Conservation (phyloP, 1,140 invertebrate species). For the Caerostris extrusa region DNA sequence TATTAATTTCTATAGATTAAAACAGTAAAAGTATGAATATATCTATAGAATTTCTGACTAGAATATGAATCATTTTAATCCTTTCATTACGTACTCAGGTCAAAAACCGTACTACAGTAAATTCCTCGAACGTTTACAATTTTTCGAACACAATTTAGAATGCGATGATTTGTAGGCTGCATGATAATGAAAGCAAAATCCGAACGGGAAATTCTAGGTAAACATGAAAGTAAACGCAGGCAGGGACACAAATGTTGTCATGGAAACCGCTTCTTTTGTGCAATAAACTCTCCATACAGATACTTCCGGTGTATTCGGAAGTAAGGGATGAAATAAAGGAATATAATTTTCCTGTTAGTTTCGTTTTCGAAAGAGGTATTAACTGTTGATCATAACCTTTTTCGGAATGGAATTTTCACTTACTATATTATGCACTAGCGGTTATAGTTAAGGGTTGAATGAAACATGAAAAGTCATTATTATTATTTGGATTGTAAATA, state of each 20-base stretch:
- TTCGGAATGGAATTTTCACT: background rate
- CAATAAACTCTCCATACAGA: background rate
- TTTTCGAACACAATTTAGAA: background rate
- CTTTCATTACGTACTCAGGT: background rate
- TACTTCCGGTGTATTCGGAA: constrained; percentile 2
- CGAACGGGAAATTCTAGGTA: background rate
- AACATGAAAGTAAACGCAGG: background rate
- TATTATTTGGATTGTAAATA: background rate
- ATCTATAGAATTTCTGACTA: no score
- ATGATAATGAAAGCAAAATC: background rate
- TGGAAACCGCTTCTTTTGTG: constrained; percentile 8
- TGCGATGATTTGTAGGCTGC: background rate
- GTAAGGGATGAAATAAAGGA: no score
- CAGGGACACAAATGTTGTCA: background rate
- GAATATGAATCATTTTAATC: no score
- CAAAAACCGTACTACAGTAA: background rate
- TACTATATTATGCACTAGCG: background rate
- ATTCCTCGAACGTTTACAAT: background rate
- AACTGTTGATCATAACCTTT: background rate
- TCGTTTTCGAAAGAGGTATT: background rate
- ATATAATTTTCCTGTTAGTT: background rate
- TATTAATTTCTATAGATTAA: no score
- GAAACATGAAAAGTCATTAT: background rate
- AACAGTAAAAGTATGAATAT: no score
- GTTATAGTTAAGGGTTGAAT: background rate